A percentile compares a stretch with the other conserved stretches of the same genome.
Conservation (phyloP, 2,797 vertebrate genomes). For the Periparus ater region DNA sequence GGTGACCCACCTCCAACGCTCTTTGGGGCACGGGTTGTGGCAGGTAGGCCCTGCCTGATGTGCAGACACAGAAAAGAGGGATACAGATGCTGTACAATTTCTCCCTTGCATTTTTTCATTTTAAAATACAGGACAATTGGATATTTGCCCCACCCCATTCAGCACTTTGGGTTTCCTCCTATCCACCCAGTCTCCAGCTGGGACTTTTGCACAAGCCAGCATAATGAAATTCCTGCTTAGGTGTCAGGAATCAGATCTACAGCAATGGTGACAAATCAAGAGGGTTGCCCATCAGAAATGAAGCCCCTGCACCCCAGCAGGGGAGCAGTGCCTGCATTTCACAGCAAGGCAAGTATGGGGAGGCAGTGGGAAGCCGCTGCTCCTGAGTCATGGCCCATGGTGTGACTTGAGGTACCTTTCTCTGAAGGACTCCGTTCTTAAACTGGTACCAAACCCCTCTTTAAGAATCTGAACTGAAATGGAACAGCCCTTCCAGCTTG, state of each 20-base stretch:
- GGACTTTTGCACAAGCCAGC: background rate
- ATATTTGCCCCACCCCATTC: background rate
- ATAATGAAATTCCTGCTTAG: background rate
- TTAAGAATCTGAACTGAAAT: background rate
- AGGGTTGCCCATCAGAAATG: background rate
- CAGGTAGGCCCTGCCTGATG: background rate
- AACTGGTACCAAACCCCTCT: background rate
- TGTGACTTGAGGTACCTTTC: background rate
- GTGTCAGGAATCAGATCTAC: background rate
- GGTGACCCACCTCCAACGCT: background rate
- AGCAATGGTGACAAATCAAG: background rate
- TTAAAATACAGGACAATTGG: background rate
- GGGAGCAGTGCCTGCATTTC: background rate
- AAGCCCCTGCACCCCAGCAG: rapidly evolving
- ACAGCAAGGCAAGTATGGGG: background rate
- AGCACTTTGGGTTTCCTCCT: background rate
- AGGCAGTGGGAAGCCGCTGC: background rate
- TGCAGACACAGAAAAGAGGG: background rate
- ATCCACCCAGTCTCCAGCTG: rapidly evolving
- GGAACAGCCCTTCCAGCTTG: background rate
- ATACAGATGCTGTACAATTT: background rate
- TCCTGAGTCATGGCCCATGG: rapidly evolving
- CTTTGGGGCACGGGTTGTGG: background rate
- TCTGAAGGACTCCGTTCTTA: background rate
- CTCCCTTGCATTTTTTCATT: background rate